A percentile compares a stretch with the other conserved stretches of the same genome.
phyloP scores from a whole-genome alignment of 2,113 vertebrate species.

The Oreocharis arfaki region DNA sequence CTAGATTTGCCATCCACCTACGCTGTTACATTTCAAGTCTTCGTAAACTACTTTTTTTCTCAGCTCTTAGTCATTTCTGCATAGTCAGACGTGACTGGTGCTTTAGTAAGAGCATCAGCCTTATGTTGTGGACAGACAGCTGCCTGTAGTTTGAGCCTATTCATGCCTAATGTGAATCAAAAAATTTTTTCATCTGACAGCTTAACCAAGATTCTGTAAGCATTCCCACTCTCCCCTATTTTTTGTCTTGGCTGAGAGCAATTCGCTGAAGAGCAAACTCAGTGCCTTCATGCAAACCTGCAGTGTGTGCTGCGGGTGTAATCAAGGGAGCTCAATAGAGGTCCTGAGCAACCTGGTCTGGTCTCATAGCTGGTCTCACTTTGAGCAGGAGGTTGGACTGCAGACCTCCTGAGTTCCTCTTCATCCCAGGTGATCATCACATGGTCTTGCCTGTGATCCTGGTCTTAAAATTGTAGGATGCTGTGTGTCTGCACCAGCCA shows the following conservation, averaged over 20 bases:
- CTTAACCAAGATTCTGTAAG: not conserved
- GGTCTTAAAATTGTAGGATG: not conserved
- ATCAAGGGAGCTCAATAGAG: not conserved
- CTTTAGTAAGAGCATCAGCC: not conserved
- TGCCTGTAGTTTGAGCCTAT: not conserved
- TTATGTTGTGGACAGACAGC: not conserved
- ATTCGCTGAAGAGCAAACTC: not conserved
- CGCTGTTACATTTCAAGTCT: not conserved
- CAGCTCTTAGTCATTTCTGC: not conserved
- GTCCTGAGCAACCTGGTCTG: not conserved
- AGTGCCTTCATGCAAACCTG: not conserved
- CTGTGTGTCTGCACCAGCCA: not conserved
- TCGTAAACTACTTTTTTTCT: not conserved
- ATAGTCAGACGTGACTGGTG: not conserved
- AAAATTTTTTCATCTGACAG: not conserved
- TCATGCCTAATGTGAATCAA: not conserved
- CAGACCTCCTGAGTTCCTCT: not conserved
- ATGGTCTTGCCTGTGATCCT: not conserved
- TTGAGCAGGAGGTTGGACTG: not conserved
- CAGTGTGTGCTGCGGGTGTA: accelerated
- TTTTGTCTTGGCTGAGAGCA: not conserved
- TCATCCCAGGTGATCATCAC: not conserved
- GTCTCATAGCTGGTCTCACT: not conserved
- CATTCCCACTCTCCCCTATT: not conserved
- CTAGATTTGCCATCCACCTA: not conserved